phyloP scores from a whole-genome alignment of 2,888 invertebrate species.

The Anaspis maculata region DNA sequence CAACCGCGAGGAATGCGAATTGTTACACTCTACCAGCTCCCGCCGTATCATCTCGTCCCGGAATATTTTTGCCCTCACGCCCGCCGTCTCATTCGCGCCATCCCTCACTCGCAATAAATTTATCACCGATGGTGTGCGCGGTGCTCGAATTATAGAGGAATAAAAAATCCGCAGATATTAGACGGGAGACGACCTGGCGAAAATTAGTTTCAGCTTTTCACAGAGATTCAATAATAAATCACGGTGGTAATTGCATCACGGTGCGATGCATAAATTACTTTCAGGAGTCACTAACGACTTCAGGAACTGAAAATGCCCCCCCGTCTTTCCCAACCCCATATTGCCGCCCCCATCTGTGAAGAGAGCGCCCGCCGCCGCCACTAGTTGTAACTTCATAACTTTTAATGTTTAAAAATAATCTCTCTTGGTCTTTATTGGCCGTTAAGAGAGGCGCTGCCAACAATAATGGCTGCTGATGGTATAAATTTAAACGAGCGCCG shows the following conservation, averaged over 20 bases:
- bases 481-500: too few species aligned
- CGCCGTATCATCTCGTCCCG: too few species aligned
- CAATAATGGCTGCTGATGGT: constrained; percentile 1
- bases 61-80: too few species aligned
- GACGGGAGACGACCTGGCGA: too few species aligned
- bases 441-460: constrained; percentile 6
- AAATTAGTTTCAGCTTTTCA: too few species aligned
- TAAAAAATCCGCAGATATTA: too few species aligned
- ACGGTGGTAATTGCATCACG: constrained; percentile 19
- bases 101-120: too few species aligned
- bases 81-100: too few species aligned
- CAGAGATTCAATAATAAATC: constrained; percentile 18
- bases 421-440: constrained; percentile 11
- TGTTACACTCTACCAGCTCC: constrained; percentile 12
- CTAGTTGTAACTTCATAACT: constrained; percentile 21
- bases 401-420: constrained; percentile 17
- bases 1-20: constrained; percentile 15
- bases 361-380: too few species aligned
- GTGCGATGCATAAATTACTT: constrained; percentile 21
- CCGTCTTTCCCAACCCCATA: too few species aligned
- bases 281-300: constrained; percentile 20
- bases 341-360: constrained; percentile 8
- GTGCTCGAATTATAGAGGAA: too few species aligned
- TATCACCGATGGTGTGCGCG: too few species aligned
- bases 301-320: constrained; percentile 20